Base-by-base conservation (phyloP, 53 echinoderm and acorn worm species). In the Crossaster papposus region DNA sequence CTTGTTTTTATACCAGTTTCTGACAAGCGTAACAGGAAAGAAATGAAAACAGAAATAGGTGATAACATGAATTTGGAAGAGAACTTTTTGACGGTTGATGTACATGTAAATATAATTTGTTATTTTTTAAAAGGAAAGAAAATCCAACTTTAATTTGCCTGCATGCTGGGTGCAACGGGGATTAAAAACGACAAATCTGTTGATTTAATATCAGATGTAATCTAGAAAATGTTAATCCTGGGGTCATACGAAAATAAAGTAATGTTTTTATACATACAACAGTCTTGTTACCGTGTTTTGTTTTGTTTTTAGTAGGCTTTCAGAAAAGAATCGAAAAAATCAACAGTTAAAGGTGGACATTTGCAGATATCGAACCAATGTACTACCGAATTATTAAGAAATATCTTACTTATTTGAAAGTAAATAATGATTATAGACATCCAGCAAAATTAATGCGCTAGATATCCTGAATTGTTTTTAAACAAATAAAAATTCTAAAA, bases 191-290 rank as follows among this genome's bases (percentile, higher is more conserved):
- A 58, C 36, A 36, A 68, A 64, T 24, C 14, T 44, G 29, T 54
- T 29, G 30, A 54, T 58, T 35, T 63, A 82, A 28, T 82, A 38
- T 82, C 38, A 37, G 36, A 44, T 68, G 26, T 82, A 82, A 82
- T 38, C 65, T 82, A 82, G 82, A 65, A n/a, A n/a, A 26, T 82
- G 65, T 36, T 68, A 82, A 82, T 38, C 82, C 82, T 37, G 55
- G 58, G 82, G 38, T 68, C 82, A 82, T 65, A 36, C 68, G 31
- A 74, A 29, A 81, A 81, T 82, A 82, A 82, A 82, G 30, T 55
- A 34, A 82, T 50, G 82, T 82, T 82, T 81, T 82, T 82, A 82
- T 82, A 82, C 68, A 82, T 70, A 82, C 35, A 74, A 34, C 23
- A 68, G 24, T 26, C 62, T 62, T 3, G 24, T 68, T 68, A 5